Evolutionary conservation across 64 coral and sea anemone species (phyloP), one percentile per base, ranked within the genome.

Genomic region (Exaiptasia diaphana): DNA sequence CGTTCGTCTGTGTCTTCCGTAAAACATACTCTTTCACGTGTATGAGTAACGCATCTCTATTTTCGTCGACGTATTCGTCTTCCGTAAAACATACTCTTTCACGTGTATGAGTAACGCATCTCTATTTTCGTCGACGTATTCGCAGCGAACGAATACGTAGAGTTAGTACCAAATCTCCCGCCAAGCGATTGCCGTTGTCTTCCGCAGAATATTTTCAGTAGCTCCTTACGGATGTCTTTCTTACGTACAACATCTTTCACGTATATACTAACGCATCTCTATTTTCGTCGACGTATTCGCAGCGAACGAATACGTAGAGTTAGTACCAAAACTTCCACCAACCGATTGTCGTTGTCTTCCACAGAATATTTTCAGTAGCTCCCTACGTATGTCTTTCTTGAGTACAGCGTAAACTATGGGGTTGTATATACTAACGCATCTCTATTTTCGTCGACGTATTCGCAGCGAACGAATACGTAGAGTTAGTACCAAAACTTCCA

Each of bases 361-460:
- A n/a, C 21, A 22, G 1, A 82, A 33, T n/a, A 50, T 22, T 4
- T 28, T 14, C 14, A 23, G 67, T 9, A 82, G 15, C 21, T 82
- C 79, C 37, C 41, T 20, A 5, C 64, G 14, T 24, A 82, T 82
- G 28, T 82, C 79, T 56, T 53, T 64, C 63, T 82, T 82, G 4
- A 70, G 20, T 39, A 69, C 20, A n/a, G 62, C 64, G 30, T 82
- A 70, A 14, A 82, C 64, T n/a, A 82, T 35, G 45, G 79, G 79
- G 28, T 82, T 69, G n/a, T n/a, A n/a, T n/a, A n/a, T n/a, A n/a
- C n/a, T n/a, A n/a, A n/a, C n/a, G n/a, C 12, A 13, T 17, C 5
- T 65, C 57, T 2, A 65, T 28, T n/a, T 65, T 65, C 4, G 32
- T 65, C 3, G 69, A 32, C 11, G 69, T 73, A 10, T 12, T 52